These are phyloP conservation scores for Psittacula cyanocephala DNA, from an alignment of 2,113 vertebrate genomes.

Conservation along the genomic window DNA sequence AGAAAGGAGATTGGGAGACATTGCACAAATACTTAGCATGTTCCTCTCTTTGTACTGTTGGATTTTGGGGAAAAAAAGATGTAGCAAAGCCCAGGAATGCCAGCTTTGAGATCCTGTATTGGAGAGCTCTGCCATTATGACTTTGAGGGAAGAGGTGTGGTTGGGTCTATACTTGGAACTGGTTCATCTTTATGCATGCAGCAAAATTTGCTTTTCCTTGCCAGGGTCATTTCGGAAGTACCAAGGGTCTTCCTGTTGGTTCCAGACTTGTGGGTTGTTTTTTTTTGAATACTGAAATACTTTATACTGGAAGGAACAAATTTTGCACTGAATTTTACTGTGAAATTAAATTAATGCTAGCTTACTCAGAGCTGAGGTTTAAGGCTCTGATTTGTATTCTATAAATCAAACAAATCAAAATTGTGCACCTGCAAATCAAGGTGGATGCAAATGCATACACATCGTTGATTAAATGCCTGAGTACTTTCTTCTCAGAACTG, in stretches of 20 bases:
- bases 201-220: neutral
- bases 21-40: neutral
- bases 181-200: neutral
- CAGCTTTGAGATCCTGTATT: neutral
- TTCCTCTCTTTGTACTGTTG: neutral
- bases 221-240: neutral
- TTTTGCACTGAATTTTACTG: neutral
- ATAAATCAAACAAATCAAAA: slow-evolving; percentile 1
- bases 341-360: neutral
- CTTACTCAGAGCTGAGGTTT: neutral
- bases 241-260: neutral
- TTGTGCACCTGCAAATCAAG: neutral
- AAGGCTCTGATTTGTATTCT: neutral
- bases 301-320: neutral
- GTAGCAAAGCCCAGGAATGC: neutral
- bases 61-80: neutral
- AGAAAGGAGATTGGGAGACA: neutral
- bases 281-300: neutral
- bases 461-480: neutral
- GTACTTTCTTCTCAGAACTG: neutral
- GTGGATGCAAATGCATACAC: neutral
- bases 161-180: neutral
- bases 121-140: neutral
- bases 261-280: rapidly evolving
- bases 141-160: neutral